Conservation (phyloP, 2,113 vertebrate genomes). For the Gopherus evgoodei region DNA sequence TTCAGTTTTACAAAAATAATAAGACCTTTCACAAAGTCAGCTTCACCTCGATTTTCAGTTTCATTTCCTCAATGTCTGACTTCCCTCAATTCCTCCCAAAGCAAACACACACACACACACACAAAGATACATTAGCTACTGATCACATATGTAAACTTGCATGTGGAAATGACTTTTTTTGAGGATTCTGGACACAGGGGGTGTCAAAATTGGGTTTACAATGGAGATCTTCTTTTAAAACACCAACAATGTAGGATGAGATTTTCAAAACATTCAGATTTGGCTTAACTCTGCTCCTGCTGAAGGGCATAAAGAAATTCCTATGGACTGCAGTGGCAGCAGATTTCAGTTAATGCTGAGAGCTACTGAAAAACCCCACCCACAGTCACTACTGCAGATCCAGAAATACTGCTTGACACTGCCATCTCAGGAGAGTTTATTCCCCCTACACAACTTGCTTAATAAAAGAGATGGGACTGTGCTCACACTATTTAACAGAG, state of each 20-base stretch:
- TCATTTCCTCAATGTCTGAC: background rate
- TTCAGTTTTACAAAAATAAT: background rate
- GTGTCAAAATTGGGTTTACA: background rate
- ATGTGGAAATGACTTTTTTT: background rate
- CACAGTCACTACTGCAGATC: background rate
- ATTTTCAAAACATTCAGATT: background rate
- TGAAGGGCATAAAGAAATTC: background rate
- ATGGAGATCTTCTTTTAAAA: background rate
- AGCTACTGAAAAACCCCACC: background rate
- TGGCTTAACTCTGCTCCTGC: background rate
- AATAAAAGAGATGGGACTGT: background rate
- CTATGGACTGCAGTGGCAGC: background rate
- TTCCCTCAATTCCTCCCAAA: constrained; percentile 14
- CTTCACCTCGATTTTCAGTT: constrained; percentile 23
- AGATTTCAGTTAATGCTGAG: background rate
- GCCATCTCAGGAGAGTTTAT: background rate
- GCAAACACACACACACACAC: background rate
- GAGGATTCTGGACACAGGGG: background rate
- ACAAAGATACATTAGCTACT: background rate
- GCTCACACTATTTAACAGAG: background rate
- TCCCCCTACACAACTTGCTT: background rate
- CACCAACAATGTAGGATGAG: background rate
- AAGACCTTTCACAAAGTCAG: background rate
- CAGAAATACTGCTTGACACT: background rate
- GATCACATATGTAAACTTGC: background rate